These are phyloP conservation scores for Trachymyrmex septentrionalis DNA, from an alignment of 1,140 invertebrate species.

Conservation along the genomic window DNA sequence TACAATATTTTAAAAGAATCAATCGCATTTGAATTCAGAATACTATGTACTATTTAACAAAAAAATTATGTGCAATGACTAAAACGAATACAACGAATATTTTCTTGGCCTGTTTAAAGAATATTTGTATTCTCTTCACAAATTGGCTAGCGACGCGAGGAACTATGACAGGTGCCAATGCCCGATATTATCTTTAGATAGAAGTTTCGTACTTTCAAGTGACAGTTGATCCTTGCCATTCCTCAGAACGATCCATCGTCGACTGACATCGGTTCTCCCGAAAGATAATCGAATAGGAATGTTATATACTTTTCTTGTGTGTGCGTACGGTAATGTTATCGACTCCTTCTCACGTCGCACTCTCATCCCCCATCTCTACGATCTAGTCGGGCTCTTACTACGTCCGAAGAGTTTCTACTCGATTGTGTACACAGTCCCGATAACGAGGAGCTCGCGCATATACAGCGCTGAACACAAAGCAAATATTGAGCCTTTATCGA, in stretches of 20 bases:
- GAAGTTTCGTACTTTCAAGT: background rate
- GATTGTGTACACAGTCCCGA: slow-evolving; percentile 67
- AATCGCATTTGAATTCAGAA: background rate
- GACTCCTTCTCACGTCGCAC: slow-evolving; percentile 33
- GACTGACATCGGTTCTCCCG: slow-evolving; percentile 14
- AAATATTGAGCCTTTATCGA: slow-evolving; percentile 70
- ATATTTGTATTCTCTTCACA: slow-evolving; percentile 16
- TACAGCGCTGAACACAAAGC: slow-evolving; percentile 59
- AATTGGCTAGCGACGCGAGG: background rate
- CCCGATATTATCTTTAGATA: background rate
- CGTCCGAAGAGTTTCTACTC: slow-evolving; percentile 64
- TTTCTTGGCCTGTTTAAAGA: slow-evolving; percentile 17
- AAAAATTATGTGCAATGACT: background rate
- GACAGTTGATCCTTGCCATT: slow-evolving; percentile 19
- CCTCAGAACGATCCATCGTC: slow-evolving; percentile 16
- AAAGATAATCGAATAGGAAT: slow-evolving; percentile 58
- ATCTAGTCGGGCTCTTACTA: slow-evolving; percentile 38
- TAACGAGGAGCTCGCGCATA: slow-evolving; percentile 63
- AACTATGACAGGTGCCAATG: background rate
- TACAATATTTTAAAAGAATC: slow-evolving; percentile 10
- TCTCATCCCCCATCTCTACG: slow-evolving; percentile 13
- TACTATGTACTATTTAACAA: background rate
- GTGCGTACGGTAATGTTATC: slow-evolving; percentile 60
- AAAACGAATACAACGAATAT: slow-evolving; percentile 5
- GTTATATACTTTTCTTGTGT: slow-evolving; percentile 42